Base-by-base conservation (phyloP, 2,113 vertebrate genomes). In the Albula goreensis region DNA sequence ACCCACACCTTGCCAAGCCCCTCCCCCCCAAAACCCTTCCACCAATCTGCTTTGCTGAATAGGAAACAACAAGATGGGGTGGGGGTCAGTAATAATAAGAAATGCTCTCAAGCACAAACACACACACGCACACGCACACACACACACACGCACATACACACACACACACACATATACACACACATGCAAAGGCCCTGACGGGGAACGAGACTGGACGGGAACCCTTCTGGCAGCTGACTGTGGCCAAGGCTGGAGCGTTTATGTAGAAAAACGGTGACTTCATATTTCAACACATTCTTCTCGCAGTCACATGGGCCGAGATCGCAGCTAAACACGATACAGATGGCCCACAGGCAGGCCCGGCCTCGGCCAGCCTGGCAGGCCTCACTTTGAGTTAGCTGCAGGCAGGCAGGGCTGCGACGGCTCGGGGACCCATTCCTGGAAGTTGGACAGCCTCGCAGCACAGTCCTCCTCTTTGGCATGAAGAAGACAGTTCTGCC, bases 211-310 rank as follows among this genome's bases (percentile, higher is more conserved):
- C 52, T 25, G 53, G n/a, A 81, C 50, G 10, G 8, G 19, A 86
- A 74, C 57, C 80, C 25, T 41, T 41, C 31, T 56, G 1, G 85
- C 31, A 77, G 3, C n/a, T 41, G 10, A 4, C 11, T 10, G 7
- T 4, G 13, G 19, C n/a, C n/a, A 48, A 51, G 57, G 78, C 50
- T 66, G 15, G 78, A 80, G 78, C 22, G 50, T 78, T 83, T 86
- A 82, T 25, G 78, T 60, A 81, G 60, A 90, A 85, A 41, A 85
- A 82, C 17, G 53, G 83, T 85, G 84, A 90, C 89, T 79, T 89
- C 86, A 87, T 84, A 85, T 87, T 90, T 88, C 89, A 88, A 89
- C 89, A 90, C 89, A 88, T 89, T 89, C 84, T 83, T 80, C 74
- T 86, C 80, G 51, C 31, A 83, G 70, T 77, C 52, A 78, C 81